phyloP scores from a whole-genome alignment of 2,113 vertebrate genomes.

The Oreochromis spilurus region DNA sequence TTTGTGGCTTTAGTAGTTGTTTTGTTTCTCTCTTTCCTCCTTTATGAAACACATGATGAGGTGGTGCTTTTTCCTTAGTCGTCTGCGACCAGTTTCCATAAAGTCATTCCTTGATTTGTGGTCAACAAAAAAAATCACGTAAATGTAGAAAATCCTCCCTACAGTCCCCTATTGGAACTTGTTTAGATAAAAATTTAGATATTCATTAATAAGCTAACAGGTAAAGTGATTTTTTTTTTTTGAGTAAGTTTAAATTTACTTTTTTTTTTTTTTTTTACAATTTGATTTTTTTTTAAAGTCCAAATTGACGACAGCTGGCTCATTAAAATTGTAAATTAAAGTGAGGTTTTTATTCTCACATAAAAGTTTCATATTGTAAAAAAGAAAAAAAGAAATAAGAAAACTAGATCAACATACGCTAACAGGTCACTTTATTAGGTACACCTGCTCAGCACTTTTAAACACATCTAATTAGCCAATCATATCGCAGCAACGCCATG shows the following conservation, averaged over 20 bases:
- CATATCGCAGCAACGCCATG: neutral
- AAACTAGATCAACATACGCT: neutral
- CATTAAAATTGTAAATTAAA: neutral
- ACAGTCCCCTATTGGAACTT: neutral
- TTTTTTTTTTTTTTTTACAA: neutral
- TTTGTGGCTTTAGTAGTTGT: neutral
- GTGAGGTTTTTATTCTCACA: neutral
- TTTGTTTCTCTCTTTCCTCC: neutral
- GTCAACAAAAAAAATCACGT: neutral
- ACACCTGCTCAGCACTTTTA: neutral
- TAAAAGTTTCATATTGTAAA: neutral
- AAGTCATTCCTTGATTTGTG: neutral
- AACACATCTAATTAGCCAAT: neutral
- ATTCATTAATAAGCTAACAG: neutral
- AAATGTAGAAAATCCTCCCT: neutral
- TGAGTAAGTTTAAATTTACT: neutral
- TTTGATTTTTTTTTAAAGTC: neutral
- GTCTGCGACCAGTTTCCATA: neutral
- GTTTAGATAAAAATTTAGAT: neutral
- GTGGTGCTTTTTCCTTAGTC: neutral
- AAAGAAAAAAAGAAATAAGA: neutral
- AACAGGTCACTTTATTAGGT: neutral
- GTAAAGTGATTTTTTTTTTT: neutral
- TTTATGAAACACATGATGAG: neutral
- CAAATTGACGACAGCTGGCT: neutral